Evolutionary conservation across 2,113 vertebrate species (phyloP), one percentile per base, ranked within the genome.

Genomic region (Tenrec ecaudatus): DNA sequence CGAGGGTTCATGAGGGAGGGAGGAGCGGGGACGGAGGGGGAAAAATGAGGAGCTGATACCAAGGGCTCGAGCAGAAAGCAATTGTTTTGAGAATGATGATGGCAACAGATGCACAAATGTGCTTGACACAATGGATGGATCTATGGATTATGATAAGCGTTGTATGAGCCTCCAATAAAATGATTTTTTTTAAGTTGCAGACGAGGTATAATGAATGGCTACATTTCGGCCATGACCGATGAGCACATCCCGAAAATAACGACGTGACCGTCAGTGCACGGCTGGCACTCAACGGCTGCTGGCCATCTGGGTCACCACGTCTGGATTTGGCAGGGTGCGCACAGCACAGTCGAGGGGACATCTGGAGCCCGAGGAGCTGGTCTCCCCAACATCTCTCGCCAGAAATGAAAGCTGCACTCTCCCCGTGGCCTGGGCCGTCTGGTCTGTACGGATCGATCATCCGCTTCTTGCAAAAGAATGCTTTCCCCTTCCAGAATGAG

Each of bases 361-460:
- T 33, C 0, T 31, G 76, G 75, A 25, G 86, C 88, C 76, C 90
- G 62, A 58, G 79, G 20, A 69, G 2, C 36, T 31, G 53, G 81
- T 14, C 20, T 47, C 68, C 87, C 36, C 69, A 80, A 58, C 40
- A 57, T 6, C 14, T 43, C 43, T 60, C 68, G 36, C 43, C 69
- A 57, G 71, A 79, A 85, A 90, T 25, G 60, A 19, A 71, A 76
- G 40, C 29, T 64, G 85, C 4, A 53, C 5, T 7, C 73, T 14
- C 53, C 33, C 19, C 62, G 17, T 27, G 69, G 43, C n/a, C 40
- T 68, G 19, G 40, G 36, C 9, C 25, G 22, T 29, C 60, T 79
- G 47, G 78, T 92, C 36, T 86, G 23, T 80, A 53, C 6, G 47
- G 47, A n/a, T 90, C 73, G 38, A 93, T 66, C 20, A 91, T 17